phyloP scores from a whole-genome alignment of 2,797 vertebrate genomes.

The Xiphorhynchus erythropygius region DNA sequence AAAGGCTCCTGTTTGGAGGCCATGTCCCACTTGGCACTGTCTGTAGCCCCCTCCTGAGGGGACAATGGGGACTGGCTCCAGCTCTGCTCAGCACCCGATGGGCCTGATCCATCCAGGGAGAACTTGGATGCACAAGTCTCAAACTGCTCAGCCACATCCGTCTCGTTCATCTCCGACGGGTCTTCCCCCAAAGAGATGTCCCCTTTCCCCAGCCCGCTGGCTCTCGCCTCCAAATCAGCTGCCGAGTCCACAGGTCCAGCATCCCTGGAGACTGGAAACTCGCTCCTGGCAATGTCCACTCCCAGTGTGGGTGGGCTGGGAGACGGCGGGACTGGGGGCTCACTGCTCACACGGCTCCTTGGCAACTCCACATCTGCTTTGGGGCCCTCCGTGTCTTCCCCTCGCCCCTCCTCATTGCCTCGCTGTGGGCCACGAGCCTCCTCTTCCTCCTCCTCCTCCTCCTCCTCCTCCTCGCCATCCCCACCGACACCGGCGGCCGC shows the following conservation, averaged over 20 bases:
- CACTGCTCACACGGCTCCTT: neutral
- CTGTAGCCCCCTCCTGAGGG: neutral
- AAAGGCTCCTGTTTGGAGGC: neutral
- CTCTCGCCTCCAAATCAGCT: neutral
- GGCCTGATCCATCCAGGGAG: neutral
- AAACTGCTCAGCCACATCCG: neutral
- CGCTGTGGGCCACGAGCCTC: no score
- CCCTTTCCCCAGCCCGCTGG: neutral
- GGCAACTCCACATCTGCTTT: neutral
- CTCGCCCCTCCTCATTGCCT: neutral
- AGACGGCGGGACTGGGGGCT: neutral
- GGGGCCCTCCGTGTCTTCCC: neutral
- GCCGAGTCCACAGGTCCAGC: neutral
- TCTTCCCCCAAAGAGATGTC: neutral
- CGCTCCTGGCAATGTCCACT: accelerated
- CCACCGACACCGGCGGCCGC: neutral
- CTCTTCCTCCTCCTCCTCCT: neutral
- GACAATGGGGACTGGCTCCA: neutral
- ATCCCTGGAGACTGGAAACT: accelerated
- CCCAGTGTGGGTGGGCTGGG: accelerated
- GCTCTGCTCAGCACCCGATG: neutral
- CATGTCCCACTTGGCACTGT: neutral
- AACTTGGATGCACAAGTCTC: slow-evolving; percentile 4
- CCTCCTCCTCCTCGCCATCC: neutral
- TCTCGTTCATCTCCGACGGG: neutral